These are phyloP conservation scores for Psix sp. DNA, from an alignment of 1,140 invertebrate genomes.

Conservation along the genomic window DNA sequence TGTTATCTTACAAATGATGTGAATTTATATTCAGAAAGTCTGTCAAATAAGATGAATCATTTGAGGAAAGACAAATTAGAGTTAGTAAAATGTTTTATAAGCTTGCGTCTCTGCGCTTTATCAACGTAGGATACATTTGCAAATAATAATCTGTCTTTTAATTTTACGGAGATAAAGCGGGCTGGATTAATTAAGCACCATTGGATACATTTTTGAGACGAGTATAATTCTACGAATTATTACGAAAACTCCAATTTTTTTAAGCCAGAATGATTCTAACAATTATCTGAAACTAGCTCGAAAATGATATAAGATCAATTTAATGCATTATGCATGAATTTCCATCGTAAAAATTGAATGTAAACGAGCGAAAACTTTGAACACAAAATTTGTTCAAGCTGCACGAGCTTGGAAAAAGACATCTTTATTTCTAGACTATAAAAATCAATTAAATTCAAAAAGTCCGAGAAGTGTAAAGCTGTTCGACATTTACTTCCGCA, in stretches of 20 bases:
- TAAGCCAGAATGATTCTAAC: no score
- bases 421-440: no score
- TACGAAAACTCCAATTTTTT: conserved; percentile 4
- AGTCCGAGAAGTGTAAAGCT: no score
- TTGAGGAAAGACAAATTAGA: conserved; percentile 23
- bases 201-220: conserved; percentile 7
- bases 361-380: no score
- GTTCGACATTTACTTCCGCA: no score
- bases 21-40: conserved; percentile 9
- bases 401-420: no score
- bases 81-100: conserved; percentile 25
- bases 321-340: no score
- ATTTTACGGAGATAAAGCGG: conserved; percentile 28
- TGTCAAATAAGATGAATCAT: conserved; percentile 29
- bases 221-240: conserved; percentile 31
- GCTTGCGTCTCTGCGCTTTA: conserved; percentile 10
- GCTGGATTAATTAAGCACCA: conserved; percentile 33
- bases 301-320: neutral
- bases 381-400: no score
- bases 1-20: no score
- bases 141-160: conserved; percentile 49
- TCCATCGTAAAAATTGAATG: no score
- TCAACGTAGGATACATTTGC: conserved; percentile 31
- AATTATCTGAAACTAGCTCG: neutral
- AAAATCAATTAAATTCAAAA: no score